A percentile compares a stretch with the other conserved stretches of the same genome.
Evolutionary conservation across 2,113 vertebrate genomes (phyloP).

Genomic region (Saccopteryx leptura): DNA sequence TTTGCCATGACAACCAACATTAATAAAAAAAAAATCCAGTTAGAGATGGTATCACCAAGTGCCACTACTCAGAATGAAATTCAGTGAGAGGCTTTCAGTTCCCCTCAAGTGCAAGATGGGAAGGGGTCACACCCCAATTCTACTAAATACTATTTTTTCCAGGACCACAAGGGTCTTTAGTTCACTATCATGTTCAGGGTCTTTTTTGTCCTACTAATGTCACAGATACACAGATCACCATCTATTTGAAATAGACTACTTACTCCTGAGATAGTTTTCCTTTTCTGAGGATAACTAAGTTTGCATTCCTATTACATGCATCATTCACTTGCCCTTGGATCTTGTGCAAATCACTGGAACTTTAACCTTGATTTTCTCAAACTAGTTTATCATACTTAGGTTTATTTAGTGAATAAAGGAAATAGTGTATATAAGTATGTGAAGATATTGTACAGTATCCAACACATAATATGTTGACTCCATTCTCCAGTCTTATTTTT

Average conservation of each 20-base stretch:
- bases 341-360: neutral
- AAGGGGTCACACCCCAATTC: neutral
- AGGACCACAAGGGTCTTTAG: neutral
- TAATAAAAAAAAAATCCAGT: conserved; percentile 33
- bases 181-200: neutral
- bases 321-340: neutral
- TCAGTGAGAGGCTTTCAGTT: neutral
- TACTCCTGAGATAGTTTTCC: conserved; percentile 10
- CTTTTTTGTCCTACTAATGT: neutral
- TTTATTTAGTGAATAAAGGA: conserved; percentile 26
- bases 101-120: neutral
- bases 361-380: conserved; percentile 29
- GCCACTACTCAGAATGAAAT: neutral
- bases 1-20: conserved; percentile 9
- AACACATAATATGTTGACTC: neutral
- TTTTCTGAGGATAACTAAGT: neutral
- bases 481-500: neutral
- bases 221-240: neutral
- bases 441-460: neutral
- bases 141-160: neutral
- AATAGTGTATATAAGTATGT: neutral
- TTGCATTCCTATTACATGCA: neutral
- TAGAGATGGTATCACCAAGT: neutral
- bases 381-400: neutral
- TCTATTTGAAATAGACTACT: neutral